Conservation (phyloP, 2,888 invertebrate species). For the Drosophila flavopinicola region DNA sequence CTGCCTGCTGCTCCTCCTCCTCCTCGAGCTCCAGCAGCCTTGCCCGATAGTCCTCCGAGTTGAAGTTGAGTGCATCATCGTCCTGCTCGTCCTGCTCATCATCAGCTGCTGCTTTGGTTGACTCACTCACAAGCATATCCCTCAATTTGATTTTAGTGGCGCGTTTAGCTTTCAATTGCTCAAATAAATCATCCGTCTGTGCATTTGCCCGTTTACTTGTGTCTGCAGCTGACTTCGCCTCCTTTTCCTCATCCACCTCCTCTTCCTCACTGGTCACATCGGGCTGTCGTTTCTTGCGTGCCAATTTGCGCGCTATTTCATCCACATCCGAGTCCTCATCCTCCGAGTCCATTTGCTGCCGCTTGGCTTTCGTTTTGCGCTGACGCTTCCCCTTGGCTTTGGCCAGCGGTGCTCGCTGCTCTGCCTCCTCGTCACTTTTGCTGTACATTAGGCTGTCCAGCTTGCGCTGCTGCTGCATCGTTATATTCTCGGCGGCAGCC, state of each 20-base stretch:
- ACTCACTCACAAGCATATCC: slow-evolving; percentile 70
- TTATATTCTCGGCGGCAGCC: slow-evolving; percentile 43
- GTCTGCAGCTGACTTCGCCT: slow-evolving; percentile 5
- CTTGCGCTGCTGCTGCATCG: slow-evolving; percentile 77
- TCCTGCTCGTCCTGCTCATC: slow-evolving; percentile 16
- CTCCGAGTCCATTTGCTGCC: slow-evolving; percentile 42
- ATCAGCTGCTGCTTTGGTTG: slow-evolving; percentile 29
- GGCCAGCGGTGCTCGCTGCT: slow-evolving; percentile 62
- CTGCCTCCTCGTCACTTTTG: slow-evolving; percentile 83
- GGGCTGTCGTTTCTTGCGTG: slow-evolving; percentile 68
- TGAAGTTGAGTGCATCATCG: slow-evolving; percentile 80
- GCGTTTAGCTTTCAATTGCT: slow-evolving; percentile 79
- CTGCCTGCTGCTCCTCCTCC: slow-evolving; percentile 34
- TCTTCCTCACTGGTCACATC: slow-evolving; percentile 66
- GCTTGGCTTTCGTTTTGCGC: slow-evolving; percentile 32
- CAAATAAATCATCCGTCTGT: slow-evolving; percentile 63
- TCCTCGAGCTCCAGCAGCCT: slow-evolving; percentile 81
- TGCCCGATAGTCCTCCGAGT: slow-evolving; percentile 83
- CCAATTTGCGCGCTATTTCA: slow-evolving; percentile 79
- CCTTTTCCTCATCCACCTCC: slow-evolving; percentile 52
- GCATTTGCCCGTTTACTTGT: neutral
- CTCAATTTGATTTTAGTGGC: slow-evolving; percentile 70
- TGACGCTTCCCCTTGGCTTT: slow-evolving; percentile 41
- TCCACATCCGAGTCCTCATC: slow-evolving; percentile 53
- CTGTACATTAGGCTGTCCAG: slow-evolving; percentile 82